Conservation (phyloP, 2,113 vertebrate species). For the Leptobrachium ailaonicum region DNA sequence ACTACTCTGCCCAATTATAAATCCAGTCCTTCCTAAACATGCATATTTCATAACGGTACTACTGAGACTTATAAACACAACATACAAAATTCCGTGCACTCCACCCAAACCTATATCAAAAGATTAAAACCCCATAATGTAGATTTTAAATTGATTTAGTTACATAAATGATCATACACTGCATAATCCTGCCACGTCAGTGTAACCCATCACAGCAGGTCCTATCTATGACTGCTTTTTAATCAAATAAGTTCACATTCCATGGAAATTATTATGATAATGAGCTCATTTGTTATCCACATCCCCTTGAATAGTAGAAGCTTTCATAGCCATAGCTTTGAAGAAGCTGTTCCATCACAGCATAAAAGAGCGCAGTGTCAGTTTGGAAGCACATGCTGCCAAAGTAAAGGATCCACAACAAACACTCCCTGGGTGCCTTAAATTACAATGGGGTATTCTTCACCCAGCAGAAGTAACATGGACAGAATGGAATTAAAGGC, state of each 20-base stretch:
- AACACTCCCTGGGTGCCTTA: neutral
- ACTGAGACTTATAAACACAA: too few species aligned
- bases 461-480: neutral
- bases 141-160: too few species aligned
- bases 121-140: too few species aligned
- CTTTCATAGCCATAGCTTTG: constrained; percentile 29
- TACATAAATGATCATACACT: too few species aligned
- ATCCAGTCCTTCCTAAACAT: too few species aligned
- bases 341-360: constrained; percentile 8
- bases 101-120: too few species aligned
- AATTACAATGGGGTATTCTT: neutral
- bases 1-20: too few species aligned
- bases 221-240: too few species aligned
- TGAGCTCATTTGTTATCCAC: constrained; percentile 20
- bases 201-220: too few species aligned
- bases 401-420: neutral
- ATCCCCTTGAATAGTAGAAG: constrained; percentile 28
- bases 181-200: too few species aligned
- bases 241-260: neutral
- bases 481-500: neutral
- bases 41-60: too few species aligned
- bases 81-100: too few species aligned
- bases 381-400: neutral
- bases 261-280: constrained; percentile 14
- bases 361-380: constrained; percentile 16